Base-by-base conservation (phyloP, 2,797 vertebrate species). In the Gastrophryne carolinensis region DNA sequence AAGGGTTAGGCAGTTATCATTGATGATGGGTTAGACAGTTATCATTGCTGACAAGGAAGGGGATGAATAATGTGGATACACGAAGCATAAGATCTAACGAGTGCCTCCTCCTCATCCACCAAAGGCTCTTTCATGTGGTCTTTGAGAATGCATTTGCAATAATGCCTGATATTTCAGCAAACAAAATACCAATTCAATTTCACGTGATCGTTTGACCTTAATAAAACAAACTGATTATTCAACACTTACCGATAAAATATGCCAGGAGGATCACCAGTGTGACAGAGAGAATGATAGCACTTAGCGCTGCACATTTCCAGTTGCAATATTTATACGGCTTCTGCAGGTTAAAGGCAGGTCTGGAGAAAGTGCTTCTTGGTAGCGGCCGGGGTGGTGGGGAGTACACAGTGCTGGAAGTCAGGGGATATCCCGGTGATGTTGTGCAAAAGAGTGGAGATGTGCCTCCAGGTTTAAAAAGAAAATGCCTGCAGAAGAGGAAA, bases 361-460 rank as follows among this genome's bases (percentile, higher is more conserved):
- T 91, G 70, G 97, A 92, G 88, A 98, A 98, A 73, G 97, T 96
- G 91, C 92, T 96, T 65, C 97, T 92, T 39, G 98, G 97, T 81
- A 99, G 92, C 70, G 98, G 97, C 10, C 97, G 92, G 4, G 98
- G 97, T 0, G 97, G 97, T 35, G 98, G 97, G 0, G 98, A 99
- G 87, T 99, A 99, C 84, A 99, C 98, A 21, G 98, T 98, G 92
- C 96, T 99, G 87, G 98, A 99, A 2, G 97, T 99, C 93, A 99
- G 84, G 64, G 98, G 97, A 85, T 99, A 99, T 82, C 96, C 96
- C 0, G 97, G 98, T 1, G 97, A 96, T 0, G 96, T 94, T 32
- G 96, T 97, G 92, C 97, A 98, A 91, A 98, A 99, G 87, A 98
- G 94, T 0, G 98, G 98, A 65, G 97, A 98, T 26, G 95, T 97